Evolutionary conservation across 30 jellyfish, hydroid and myxozoan species (phyloP), one percentile per base, ranked within the genome.

Genomic region (Calvadosia cruxmelitensis): DNA sequence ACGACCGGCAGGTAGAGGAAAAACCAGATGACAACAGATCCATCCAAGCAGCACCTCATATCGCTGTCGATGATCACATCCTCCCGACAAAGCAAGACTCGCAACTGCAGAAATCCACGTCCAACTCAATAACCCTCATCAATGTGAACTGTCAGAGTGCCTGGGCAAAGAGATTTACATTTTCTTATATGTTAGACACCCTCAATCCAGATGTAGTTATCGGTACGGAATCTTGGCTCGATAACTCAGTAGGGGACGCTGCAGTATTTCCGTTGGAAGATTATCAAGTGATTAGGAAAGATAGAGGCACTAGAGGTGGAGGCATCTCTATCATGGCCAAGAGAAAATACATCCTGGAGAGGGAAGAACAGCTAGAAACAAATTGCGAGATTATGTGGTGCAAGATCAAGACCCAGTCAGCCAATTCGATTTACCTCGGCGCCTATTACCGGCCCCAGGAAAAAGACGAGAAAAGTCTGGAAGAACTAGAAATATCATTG

Each of bases 191-290:
- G 79, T 3, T 69, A 35, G 30, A 69, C 35, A 26, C 53, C 30
- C 48, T 49, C 79, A 69, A 69, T 36, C 79, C 79, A 26, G 79
- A 69, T 50, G 7, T 69, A 23, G 51, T 69, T 23, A 42, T 50
- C 50, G 79, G 79, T 3, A 69, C 79, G 48, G 79, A 69, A 30
- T 69, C 79, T 42, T 69, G 79, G 79, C 74, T 69, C 10, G 50
- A 42, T 20, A 33, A 30, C 33, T 2, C 7, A 31, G 71, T 20
- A 33, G 36, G 23, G 28, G 34, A 35, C 36, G 31, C 69, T 20
- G 27, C 69, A 24, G 77, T 67, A 30, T 67, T 31, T 33, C 79
- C 67, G 36, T 32, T 64, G 36, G 36, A 63, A 66, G 76, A 66
- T 64, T 66, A 66, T 66, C 65, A 66, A 64, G 36, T 66, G 65